These are phyloP conservation scores for Encarsia formosa DNA, from an alignment of 2,888 invertebrate species.

Conservation along the genomic window DNA sequence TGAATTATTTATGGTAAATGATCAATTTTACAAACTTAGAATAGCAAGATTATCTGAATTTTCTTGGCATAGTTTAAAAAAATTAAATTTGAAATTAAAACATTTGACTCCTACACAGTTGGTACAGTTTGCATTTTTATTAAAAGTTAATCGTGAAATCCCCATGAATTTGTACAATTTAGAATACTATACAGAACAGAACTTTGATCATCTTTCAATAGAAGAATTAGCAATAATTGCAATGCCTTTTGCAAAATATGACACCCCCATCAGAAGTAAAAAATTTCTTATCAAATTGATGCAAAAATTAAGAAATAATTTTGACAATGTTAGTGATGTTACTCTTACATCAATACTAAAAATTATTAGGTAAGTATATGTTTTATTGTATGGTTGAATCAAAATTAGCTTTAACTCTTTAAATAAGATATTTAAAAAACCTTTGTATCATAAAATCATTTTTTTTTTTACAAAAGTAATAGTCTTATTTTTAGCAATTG, in stretches of 20 bases:
- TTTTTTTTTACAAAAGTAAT: no score
- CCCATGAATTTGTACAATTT: constrained; percentile 14
- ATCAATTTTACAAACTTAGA: constrained; percentile 9
- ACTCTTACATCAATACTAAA: neutral
- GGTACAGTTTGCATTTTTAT: constrained; percentile 17
- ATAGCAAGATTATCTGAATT: constrained; percentile 2
- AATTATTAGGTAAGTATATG: constrained; percentile 8
- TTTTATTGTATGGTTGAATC: no score
- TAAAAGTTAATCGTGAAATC: constrained; percentile 7
- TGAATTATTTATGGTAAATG: constrained; percentile 18
- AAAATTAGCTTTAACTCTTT: no score
- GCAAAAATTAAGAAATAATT: neutral
- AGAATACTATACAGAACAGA: constrained; percentile 20
- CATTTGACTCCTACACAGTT: constrained; percentile 14
- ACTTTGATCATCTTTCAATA: constrained; percentile 12
- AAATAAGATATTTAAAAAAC: no score
- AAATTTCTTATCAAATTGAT: constrained; percentile 4
- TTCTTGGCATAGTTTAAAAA: constrained; percentile 16
- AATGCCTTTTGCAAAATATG: constrained; percentile 1
- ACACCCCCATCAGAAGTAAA: constrained; percentile 2
- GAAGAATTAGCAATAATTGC: constrained; percentile 20
- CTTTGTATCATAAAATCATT: no score
- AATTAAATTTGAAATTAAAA: constrained; percentile 11
- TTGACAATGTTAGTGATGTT: constrained; percentile 6
- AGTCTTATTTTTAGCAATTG: no score